Conservation (phyloP, 2,888 invertebrate species). For the Machimus rusticus region DNA sequence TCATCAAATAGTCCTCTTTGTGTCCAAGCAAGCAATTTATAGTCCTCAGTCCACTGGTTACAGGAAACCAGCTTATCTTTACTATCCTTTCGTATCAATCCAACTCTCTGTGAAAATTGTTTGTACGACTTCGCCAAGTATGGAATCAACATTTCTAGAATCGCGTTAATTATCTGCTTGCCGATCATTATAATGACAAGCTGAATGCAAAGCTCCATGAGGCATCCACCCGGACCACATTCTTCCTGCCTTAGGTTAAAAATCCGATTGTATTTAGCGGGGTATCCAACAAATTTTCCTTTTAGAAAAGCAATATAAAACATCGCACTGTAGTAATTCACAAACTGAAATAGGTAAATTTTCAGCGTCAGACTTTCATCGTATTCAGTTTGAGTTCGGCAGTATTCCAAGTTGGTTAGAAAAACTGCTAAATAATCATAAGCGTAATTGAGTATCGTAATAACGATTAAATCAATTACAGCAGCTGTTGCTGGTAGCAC, state of each 20-base stretch:
- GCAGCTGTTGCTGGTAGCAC: conserved; percentile 80
- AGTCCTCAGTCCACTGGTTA: conserved; percentile 80
- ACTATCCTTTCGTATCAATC: conserved; percentile 63
- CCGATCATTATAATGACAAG: conserved; percentile 86
- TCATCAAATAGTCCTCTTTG: conserved; percentile 78
- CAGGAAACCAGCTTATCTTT: conserved; percentile 64
- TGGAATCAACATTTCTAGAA: conserved; percentile 80
- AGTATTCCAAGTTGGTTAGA: conserved; percentile 77
- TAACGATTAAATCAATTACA: conserved; percentile 77
- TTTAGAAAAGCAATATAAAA: conserved; percentile 85
- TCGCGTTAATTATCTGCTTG: conserved; percentile 80
- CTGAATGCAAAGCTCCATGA: conserved; percentile 86
- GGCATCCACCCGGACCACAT: conserved; percentile 85
- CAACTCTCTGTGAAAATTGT: conserved; percentile 63
- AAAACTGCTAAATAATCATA: conserved; percentile 72
- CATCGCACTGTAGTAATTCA: conserved; percentile 88
- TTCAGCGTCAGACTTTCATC: conserved; percentile 87
- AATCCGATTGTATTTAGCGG: conserved; percentile 77
- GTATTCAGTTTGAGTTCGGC: conserved; percentile 84
- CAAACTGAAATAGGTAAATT: conserved; percentile 86
- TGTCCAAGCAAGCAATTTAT: conserved; percentile 70
- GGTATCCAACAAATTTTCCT: conserved; percentile 81
- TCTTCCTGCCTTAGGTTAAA: conserved; percentile 77
- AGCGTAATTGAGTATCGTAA: conserved; percentile 76
- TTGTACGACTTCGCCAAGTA: conserved; percentile 65